A percentile compares a stretch with the other conserved stretches of the same genome.
These are phyloP conservation scores for Dasyornis broadbenti DNA, from an alignment of 2,113 vertebrate genomes.

Conservation along the genomic window DNA sequence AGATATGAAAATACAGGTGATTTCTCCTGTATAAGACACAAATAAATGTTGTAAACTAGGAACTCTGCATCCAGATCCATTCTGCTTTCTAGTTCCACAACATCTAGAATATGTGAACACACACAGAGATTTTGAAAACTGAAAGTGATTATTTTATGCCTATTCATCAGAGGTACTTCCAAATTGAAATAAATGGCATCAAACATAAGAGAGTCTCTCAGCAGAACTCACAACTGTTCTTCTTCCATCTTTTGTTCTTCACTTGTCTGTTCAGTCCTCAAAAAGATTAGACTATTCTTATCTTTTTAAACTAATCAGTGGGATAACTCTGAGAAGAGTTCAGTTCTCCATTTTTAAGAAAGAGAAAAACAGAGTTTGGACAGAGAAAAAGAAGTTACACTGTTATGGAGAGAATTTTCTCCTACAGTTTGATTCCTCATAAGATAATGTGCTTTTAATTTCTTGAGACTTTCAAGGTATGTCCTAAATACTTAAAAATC, in stretches of 20 bases:
- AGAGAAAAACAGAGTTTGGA: not conserved
- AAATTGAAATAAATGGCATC: not conserved
- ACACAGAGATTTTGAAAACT: not conserved
- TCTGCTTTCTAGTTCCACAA: not conserved
- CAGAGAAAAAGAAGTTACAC: not conserved
- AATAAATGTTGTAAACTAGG: not conserved
- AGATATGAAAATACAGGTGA: accelerated
- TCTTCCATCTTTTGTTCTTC: not conserved
- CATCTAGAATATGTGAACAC: not conserved
- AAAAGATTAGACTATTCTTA: not conserved
- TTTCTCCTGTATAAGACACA: not conserved
- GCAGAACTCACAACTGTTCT: not conserved
- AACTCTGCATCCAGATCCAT: not conserved
- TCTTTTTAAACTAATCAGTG: not conserved
- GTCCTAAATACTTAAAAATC: not conserved
- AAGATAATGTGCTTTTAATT: not conserved
- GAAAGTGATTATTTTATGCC: not conserved
- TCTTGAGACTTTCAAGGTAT: not conserved
- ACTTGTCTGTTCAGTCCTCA: not conserved
- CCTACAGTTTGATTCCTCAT: not conserved
- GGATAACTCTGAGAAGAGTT: not conserved
- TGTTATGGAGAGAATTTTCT: not conserved
- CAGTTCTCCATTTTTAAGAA: not conserved
- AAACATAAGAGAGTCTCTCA: not conserved
- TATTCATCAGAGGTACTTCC: not conserved